Conservation (phyloP, 2,888 invertebrate species). For the Tetramorium bicarinatum region DNA sequence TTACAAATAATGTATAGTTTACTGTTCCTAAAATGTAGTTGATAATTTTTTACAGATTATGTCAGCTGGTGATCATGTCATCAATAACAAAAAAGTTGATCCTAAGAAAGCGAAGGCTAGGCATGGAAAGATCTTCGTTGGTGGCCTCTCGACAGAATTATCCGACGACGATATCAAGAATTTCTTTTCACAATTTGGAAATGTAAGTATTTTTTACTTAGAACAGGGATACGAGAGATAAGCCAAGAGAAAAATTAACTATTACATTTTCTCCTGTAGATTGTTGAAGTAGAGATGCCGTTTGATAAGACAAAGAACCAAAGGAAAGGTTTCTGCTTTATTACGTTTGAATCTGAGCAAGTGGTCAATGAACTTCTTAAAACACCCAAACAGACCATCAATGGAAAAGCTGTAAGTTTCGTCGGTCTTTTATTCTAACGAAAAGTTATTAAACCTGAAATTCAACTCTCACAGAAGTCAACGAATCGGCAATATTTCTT, state of each 20-base stretch:
- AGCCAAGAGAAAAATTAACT: background rate
- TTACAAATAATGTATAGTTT: background rate
- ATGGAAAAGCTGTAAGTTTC: conserved; percentile 93
- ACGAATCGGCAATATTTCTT: conserved; percentile 54
- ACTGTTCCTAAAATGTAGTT: background rate
- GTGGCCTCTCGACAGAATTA: conserved; percentile 96
- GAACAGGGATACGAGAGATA: background rate
- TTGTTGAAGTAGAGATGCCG: conserved; percentile 98
- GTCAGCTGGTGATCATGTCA: conserved; percentile 94
- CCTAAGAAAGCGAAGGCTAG: conserved; percentile 98
- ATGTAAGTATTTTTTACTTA: conserved; percentile 88
- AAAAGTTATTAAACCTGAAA: background rate
- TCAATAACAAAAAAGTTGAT: conserved; percentile 98
- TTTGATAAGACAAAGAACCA: conserved; percentile 99
- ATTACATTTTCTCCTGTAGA: conserved; percentile 87
- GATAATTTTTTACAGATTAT: conserved; percentile 86
- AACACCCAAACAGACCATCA: conserved; percentile 96
- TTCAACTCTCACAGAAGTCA: background rate
- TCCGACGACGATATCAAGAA: conserved; percentile 97
- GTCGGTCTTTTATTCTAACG: background rate
- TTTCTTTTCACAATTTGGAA: conserved; percentile 97
- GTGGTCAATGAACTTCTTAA: conserved; percentile 96
- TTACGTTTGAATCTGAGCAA: conserved; percentile 98
- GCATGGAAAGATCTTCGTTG: conserved; percentile 98
- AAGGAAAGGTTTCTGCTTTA: conserved; percentile 98